Conservation (phyloP, 2,113 vertebrate genomes). For the Misgurnus mizolepis region DNA sequence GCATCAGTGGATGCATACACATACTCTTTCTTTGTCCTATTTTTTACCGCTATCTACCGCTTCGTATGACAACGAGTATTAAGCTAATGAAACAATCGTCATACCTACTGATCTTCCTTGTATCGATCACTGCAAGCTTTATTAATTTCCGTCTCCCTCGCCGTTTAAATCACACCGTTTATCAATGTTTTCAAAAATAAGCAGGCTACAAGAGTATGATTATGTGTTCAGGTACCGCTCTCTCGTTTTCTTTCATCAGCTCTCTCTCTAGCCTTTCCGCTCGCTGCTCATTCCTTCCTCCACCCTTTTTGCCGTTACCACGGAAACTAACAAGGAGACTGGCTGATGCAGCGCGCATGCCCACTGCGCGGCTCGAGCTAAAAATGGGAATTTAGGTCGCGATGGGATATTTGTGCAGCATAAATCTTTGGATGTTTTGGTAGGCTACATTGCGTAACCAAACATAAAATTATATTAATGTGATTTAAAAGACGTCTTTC, state of each 20-base stretch:
- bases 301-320: conserved; percentile 62
- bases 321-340: conserved; percentile 69
- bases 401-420: background rate
- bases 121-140: background rate
- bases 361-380: background rate
- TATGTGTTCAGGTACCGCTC: conserved; percentile 64
- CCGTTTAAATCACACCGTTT: background rate
- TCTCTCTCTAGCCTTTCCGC: conserved; percentile 33
- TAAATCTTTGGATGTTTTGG: background rate
- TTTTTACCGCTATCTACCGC: background rate
- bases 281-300: conserved; percentile 47
- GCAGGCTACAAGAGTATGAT: conserved; percentile 43
- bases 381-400: background rate
- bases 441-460: background rate
- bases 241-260: conserved; percentile 48
- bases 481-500: no score
- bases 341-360: conserved; percentile 76
- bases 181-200: background rate
- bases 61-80: background rate
- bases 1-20: background rate
- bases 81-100: background rate
- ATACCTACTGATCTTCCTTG: background rate
- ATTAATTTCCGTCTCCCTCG: background rate
- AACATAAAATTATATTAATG: no score
- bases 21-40: background rate